Percentiles rank a stretch among this genome's conserved stretches.
These are phyloP conservation scores for Meteorus sp. DNA, from an alignment of 1,140 invertebrate species.

Conservation along the genomic window DNA sequence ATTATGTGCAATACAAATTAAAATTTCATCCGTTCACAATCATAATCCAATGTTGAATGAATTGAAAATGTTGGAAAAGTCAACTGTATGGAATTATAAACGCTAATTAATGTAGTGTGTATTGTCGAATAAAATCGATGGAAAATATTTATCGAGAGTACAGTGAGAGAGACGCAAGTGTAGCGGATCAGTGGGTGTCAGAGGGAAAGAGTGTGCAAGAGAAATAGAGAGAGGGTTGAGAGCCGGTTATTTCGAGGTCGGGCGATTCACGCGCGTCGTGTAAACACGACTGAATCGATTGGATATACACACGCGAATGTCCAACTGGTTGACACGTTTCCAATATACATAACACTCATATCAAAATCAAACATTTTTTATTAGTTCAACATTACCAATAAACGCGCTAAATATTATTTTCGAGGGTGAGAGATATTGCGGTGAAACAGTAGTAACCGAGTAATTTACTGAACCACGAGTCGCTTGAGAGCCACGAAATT, in stretches of 20 bases:
- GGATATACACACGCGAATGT: conserved; percentile 13
- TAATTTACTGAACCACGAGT: conserved; percentile 29
- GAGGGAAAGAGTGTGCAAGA: conserved; percentile 1
- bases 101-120: background rate
- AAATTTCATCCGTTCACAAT: no score
- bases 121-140: no score
- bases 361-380: conserved; percentile 18
- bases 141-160: no score
- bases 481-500: conserved; percentile 31
- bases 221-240: conserved; percentile 12
- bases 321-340: conserved; percentile 15
- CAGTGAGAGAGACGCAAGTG: no score
- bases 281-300: conserved; percentile 19
- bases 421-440: conserved; percentile 15
- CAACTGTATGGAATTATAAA: no score
- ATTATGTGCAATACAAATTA: no score
- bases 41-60: background rate
- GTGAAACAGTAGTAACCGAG: conserved; percentile 29
- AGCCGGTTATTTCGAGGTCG: conserved; percentile 21
- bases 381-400: conserved; percentile 14
- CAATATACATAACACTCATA: no score
- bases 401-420: no score
- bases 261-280: conserved; percentile 14
- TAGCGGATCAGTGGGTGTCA: background rate
- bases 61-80: background rate